A percentile compares a stretch with the other conserved stretches of the same genome.
These are phyloP conservation scores for Lithophane socia DNA, from an alignment of 2,888 invertebrate species.

Conservation along the genomic window DNA sequence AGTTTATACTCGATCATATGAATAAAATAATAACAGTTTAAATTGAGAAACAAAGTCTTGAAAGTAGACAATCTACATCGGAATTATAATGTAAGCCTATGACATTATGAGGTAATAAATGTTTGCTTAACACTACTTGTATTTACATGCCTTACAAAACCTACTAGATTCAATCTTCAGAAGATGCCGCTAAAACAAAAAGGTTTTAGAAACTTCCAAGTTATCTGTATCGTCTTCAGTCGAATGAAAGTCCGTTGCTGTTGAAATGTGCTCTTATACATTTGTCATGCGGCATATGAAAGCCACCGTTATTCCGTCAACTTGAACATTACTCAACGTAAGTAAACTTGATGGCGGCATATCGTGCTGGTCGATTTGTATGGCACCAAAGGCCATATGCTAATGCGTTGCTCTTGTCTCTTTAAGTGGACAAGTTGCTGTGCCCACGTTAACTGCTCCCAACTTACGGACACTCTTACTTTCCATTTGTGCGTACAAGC, in stretches of 20 bases:
- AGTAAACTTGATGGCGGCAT: slow-evolving; percentile 56
- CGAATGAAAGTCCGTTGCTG: slow-evolving; percentile 17
- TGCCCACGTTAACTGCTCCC: slow-evolving; percentile 74
- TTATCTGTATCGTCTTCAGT: slow-evolving; percentile 14
- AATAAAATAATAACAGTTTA: neutral
- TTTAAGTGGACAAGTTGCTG: slow-evolving; percentile 71
- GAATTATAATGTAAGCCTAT: neutral
- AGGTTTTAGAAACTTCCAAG: slow-evolving; percentile 1
- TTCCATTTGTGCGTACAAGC: slow-evolving; percentile 64
- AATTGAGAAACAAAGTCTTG: neutral
- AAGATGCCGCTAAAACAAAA: slow-evolving; percentile 4
- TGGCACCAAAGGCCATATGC: slow-evolving; percentile 81
- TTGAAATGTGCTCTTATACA: slow-evolving; percentile 22
- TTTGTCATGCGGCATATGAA: slow-evolving; percentile 41
- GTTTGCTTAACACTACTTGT: slow-evolving; percentile 12
- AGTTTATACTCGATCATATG: neutral
- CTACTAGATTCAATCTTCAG: slow-evolving; percentile 15
- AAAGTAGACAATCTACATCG: neutral
- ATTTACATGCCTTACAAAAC: slow-evolving; percentile 18
- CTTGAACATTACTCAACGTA: slow-evolving; percentile 51
- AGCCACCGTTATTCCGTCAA: slow-evolving; percentile 54
- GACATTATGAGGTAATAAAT: slow-evolving; percentile 1
- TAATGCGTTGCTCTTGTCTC: slow-evolving; percentile 74
- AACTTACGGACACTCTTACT: slow-evolving; percentile 78
- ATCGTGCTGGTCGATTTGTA: slow-evolving; percentile 62